Conservation (phyloP, 2,797 vertebrate genomes). For the Australoheros facetus region DNA sequence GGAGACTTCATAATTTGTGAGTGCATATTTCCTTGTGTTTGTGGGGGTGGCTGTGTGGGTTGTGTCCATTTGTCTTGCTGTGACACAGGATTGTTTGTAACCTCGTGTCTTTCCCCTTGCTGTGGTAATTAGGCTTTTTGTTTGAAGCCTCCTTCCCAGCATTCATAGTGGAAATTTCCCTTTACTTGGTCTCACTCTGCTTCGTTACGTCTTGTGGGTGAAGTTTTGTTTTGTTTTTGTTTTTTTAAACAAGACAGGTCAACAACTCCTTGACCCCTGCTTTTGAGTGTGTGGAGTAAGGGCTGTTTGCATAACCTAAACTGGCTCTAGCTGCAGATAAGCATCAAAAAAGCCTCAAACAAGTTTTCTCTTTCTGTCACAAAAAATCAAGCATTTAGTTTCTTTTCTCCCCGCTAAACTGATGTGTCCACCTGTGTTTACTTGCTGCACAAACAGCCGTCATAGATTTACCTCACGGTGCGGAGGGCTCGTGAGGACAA, state of each 20-base stretch:
- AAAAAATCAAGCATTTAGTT: constrained; percentile 19
- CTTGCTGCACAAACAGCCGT: constrained; percentile 14
- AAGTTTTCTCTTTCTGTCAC: constrained; percentile 9
- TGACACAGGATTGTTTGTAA: constrained; percentile 40
- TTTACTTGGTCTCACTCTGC: neutral
- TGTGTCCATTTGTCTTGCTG: constrained; percentile 38
- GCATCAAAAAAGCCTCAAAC: constrained; percentile 40
- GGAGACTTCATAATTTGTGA: neutral
- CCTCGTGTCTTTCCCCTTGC: constrained; percentile 12
- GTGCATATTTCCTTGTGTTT: constrained; percentile 3
- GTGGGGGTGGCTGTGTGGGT: neutral
- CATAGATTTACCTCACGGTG: constrained; percentile 24
- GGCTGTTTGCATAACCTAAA: constrained; percentile 40
- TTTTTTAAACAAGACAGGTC: constrained; percentile 30
- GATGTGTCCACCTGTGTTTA: constrained; percentile 16
- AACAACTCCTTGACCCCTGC: constrained; percentile 57
- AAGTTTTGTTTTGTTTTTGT: neutral
- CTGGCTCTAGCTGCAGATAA: constrained; percentile 44
- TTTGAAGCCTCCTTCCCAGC: constrained; percentile 27
- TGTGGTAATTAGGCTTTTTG: constrained; percentile 30
- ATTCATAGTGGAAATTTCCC: constrained; percentile 41
- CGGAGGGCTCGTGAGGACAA: constrained; percentile 7
- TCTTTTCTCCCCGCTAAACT: constrained; percentile 9
- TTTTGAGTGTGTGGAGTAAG: constrained; percentile 32
- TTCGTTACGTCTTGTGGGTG: constrained; percentile 11